Base-by-base conservation (phyloP, 2,113 vertebrate genomes). In the Carassius gibelio region DNA sequence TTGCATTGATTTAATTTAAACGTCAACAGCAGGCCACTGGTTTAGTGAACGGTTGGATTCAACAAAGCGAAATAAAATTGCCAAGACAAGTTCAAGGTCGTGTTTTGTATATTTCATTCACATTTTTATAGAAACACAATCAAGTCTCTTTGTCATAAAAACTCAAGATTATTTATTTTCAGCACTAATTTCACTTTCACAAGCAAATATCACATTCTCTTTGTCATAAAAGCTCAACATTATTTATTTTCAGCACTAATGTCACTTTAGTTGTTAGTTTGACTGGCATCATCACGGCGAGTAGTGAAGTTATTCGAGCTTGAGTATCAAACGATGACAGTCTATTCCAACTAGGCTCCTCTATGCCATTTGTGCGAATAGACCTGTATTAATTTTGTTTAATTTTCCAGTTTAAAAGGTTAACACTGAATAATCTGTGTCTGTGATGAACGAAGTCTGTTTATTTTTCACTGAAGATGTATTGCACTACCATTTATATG, bases 341-440 rank as follows among this genome's bases (percentile, higher is more conserved):
- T n/a, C 36, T 42, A 34, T 68, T 68, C 64, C 26, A 68, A 8
- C 38, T 42, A 42, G 7, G 13, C 50, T 55, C 5, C 36, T 66
- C 13, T 61, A 48, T 48, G 9, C 2, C 9, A 48, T 1, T 48
- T 8, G 45, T 48, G 0, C 45, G 10, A 10, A 48, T 48, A 59
- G 48, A 48, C 13, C 19, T 23, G 42, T 21, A 75, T 82, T 84
- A 30, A n/a, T 55, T 26, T 69, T 61, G 17, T 77, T 82, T 64
- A 81, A 84, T 78, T 64, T 74, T 66, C 80, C 85, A 48, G 75
- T 88, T 64, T 83, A 75, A 86, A 84, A 86, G 38, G 77, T 84
- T 82, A 82, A 84, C 71, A 55, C 11, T 76, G 72, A 78, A 64
- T 85, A 83, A 80, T 80, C 50, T 48, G 15, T 86, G 15, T 86